These are phyloP conservation scores for Morus bassanus DNA, from an alignment of 2,797 vertebrate genomes.

Conservation along the genomic window DNA sequence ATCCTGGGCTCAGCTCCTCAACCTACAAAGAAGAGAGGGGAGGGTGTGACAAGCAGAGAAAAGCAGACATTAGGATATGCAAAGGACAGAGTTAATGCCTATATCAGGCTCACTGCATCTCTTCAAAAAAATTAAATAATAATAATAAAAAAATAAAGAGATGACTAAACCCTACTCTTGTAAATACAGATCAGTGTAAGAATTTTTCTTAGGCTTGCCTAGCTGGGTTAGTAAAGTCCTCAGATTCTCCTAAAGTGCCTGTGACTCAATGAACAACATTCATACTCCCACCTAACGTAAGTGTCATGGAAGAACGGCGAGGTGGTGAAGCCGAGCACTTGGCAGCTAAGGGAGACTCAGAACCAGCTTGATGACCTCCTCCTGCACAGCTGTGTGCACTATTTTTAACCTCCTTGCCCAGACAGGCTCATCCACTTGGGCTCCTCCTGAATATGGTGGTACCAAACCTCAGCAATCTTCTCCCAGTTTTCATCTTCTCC, in stretches of 20 bases:
- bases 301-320: rapidly evolving
- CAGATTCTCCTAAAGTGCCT: not conserved
- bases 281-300: rapidly evolving
- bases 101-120: not conserved
- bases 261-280: not conserved
- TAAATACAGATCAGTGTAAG: not conserved
- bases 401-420: not conserved
- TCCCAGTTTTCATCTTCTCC: not conserved
- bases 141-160: not conserved
- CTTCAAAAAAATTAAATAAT: not conserved
- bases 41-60: not conserved
- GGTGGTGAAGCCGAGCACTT: too few relatives aligned
- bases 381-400: rapidly evolving
- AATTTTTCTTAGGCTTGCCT: not conserved
- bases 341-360: not conserved
- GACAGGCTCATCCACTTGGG: not conserved
- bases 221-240: not conserved
- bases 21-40: conserved; percentile 71
- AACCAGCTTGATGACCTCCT: not conserved
- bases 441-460: not conserved
- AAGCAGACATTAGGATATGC: not conserved
- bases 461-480: not conserved
- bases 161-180: not conserved
- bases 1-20: conserved; percentile 89
- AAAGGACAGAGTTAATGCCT: not conserved